phyloP scores from a whole-genome alignment of 2,113 vertebrate species.

The Physeter macrocephalus region DNA sequence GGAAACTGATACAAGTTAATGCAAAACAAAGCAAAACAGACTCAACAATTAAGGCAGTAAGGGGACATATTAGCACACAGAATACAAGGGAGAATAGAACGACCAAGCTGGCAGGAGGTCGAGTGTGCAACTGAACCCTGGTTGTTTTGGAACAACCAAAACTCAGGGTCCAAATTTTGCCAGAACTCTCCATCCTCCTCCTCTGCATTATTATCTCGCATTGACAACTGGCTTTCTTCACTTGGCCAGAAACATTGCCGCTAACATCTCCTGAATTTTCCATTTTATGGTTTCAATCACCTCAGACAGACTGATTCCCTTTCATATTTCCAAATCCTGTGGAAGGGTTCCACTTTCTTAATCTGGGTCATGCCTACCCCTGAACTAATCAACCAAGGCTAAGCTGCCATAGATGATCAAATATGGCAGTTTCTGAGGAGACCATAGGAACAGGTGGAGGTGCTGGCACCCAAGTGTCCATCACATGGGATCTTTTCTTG shows the following conservation, averaged over 20 bases:
- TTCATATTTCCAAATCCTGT: background rate
- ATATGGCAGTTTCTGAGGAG: background rate
- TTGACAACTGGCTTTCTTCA: background rate
- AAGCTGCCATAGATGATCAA: background rate
- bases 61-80: background rate
- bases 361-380: background rate
- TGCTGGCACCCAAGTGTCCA: background rate
- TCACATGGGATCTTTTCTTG: background rate
- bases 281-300: background rate
- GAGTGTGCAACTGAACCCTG: background rate
- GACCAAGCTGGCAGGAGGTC: background rate
- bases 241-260: background rate
- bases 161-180: background rate
- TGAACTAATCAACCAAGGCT: background rate
- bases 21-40: background rate
- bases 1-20: background rate
- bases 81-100: background rate
- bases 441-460: background rate
- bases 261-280: background rate
- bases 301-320: background rate
- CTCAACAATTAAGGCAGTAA: background rate
- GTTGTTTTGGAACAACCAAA: background rate
- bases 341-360: background rate
- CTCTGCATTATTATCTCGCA: background rate
- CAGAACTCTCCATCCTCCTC: background rate